These are phyloP conservation scores for Andrena marginata DNA, from an alignment of 2,888 invertebrate species.

Conservation along the genomic window DNA sequence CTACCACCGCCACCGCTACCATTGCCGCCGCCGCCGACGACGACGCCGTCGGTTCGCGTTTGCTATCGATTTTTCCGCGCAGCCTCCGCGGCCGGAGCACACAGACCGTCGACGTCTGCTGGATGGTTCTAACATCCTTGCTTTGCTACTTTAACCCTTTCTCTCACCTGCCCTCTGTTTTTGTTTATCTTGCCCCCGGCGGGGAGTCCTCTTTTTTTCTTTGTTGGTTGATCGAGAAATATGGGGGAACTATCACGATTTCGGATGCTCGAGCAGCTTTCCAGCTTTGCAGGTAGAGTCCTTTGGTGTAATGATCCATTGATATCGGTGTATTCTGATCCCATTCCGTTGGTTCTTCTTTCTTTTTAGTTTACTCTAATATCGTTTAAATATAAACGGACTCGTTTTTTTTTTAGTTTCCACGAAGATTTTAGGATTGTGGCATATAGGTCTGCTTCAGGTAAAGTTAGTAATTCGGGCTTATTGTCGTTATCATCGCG, in stretches of 20 bases:
- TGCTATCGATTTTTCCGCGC: slow-evolving; percentile 84
- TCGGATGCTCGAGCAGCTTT: neutral
- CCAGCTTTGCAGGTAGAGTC: neutral
- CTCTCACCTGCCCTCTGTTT: slow-evolving; percentile 34
- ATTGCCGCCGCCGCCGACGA: slow-evolving; percentile 50
- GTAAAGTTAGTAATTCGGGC: too few relatives aligned
- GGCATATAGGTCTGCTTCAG: too few relatives aligned
- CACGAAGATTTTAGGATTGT: too few relatives aligned
- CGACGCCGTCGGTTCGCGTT: slow-evolving; percentile 68
- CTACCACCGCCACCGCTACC: slow-evolving; percentile 38
- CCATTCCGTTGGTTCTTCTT: too few relatives aligned
- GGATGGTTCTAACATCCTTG: slow-evolving; percentile 58
- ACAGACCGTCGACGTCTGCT: slow-evolving; percentile 68
- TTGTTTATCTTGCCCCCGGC: neutral
- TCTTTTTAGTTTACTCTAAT: too few relatives aligned
- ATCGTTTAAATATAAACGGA: too few relatives aligned
- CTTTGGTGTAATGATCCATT: neutral
- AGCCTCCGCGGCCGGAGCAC: slow-evolving; percentile 82
- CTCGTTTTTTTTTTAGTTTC: too few relatives aligned
- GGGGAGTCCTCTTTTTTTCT: neutral
- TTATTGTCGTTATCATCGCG: neutral
- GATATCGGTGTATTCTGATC: neutral
- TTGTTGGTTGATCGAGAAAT: neutral
- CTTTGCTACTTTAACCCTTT: slow-evolving; percentile 48
- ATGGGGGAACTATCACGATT: neutral